Evolutionary conservation across 2,797 vertebrate species (phyloP).

Genomic region (Pipistrellus pipistrellus): DNA sequence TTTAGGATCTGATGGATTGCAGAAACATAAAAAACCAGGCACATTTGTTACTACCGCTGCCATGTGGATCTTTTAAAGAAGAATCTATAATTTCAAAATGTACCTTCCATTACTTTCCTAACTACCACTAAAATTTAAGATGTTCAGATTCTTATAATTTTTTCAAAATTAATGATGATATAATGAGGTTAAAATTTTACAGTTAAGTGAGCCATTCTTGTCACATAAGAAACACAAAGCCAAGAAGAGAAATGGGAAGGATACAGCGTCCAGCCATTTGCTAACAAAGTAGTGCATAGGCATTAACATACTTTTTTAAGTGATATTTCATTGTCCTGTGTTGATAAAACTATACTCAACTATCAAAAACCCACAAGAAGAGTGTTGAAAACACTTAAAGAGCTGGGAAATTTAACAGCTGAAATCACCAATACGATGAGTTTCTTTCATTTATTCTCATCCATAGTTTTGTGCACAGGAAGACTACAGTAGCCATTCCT

Average conservation of each 20-base stretch:
- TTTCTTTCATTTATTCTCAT: background rate
- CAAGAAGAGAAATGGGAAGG: background rate
- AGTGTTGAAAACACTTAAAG: background rate
- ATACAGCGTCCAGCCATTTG: background rate
- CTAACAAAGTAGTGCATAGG: background rate
- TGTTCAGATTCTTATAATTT: background rate
- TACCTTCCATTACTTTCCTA: background rate
- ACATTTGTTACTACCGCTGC: background rate
- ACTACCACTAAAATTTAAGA: background rate
- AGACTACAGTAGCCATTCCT: background rate
- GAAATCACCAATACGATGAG: background rate
- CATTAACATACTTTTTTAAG: background rate
- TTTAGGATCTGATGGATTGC: background rate
- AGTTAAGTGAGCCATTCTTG: background rate
- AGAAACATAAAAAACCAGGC: background rate
- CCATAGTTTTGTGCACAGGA: background rate
- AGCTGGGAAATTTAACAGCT: background rate
- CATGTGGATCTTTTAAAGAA: slow-evolving; percentile 24
- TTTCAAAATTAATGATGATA: slow-evolving; percentile 5
- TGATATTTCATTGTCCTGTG: background rate
- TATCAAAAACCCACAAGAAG: slow-evolving; percentile 19
- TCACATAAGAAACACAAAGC: slow-evolving; percentile 38
- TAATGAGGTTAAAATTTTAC: slow-evolving; percentile 13
- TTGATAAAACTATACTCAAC: background rate
- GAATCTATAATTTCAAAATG: background rate